phyloP scores from a whole-genome alignment of 2,888 invertebrate genomes.

The Achlya flavicornis region DNA sequence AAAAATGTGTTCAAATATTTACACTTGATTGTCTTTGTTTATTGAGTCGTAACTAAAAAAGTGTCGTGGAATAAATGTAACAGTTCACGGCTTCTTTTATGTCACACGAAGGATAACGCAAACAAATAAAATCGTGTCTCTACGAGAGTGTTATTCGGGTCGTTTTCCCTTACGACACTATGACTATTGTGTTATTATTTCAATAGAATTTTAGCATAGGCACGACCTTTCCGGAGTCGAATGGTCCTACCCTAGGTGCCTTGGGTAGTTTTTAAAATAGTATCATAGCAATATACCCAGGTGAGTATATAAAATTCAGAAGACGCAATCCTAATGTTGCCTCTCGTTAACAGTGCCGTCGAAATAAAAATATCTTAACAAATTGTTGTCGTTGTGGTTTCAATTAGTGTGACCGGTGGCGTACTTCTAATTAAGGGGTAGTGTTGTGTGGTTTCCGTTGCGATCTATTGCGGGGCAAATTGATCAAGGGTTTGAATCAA shows the following conservation, averaged over 20 bases:
- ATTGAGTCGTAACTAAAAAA: conserved; percentile 76
- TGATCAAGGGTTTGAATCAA: background rate
- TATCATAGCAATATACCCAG: background rate
- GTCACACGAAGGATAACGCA: conserved; percentile 60
- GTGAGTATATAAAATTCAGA: conserved; percentile 27
- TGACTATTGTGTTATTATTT: conserved; percentile 33
- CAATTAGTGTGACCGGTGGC: conserved; percentile 56
- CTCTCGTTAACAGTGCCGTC: conserved; percentile 52
- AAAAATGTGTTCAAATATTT: conserved; percentile 68
- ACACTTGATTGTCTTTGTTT: conserved; percentile 71
- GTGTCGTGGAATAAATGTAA: conserved; percentile 64
- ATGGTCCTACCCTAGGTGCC: background rate
- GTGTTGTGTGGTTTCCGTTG: conserved; percentile 25
- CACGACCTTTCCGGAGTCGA: background rate
- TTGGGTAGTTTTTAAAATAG: background rate
- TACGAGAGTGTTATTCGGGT: conserved; percentile 38
- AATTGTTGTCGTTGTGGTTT: conserved; percentile 62
- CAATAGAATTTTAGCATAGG: conserved; percentile 12
- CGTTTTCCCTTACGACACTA: conserved; percentile 24
- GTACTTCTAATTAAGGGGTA: conserved; percentile 53
- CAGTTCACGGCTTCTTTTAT: conserved; percentile 71
- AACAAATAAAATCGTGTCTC: conserved; percentile 71
- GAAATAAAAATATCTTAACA: conserved; percentile 46
- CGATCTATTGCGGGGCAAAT: conserved; percentile 17
- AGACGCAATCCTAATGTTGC: conserved; percentile 44